Evolutionary conservation across 2,113 vertebrate species (phyloP), one percentile per base, ranked within the genome.

Genomic region (Panthera uncia): DNA sequence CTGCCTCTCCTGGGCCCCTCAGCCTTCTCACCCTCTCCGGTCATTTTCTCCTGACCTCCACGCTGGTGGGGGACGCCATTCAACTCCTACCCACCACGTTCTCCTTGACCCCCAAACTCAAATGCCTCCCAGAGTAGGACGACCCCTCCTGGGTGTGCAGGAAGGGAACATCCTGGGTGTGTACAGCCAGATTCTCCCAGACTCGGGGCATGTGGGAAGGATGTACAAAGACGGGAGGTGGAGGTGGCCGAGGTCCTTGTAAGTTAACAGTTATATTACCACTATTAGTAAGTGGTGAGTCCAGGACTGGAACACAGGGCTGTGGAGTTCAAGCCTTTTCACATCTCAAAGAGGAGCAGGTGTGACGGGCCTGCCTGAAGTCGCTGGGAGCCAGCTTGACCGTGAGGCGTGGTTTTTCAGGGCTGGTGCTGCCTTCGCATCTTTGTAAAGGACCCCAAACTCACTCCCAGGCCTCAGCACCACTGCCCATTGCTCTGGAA

Each of bases 11-110:
- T 2, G 48, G 15, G 57, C 4, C 1, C 52, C 7, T n/a, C 12
- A 3, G 3, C 21, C 38, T 57, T n/a, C 94, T 55, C 36, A 1
- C 23, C 0, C 12, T 1, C 41, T 3, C 23, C 0, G 1, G 5
- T 41, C 2, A 2, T 33, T 21, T 11, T 19, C 68, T 63, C 25
- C n/a, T 23, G 55, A 38, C 23, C 5, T 76, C 41, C 74, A 31
- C 1, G 4, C 41, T 31, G 41, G 41, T 7, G 14, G 74, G 27
- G 41, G 74, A 48, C 27, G 16, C 74, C 74, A 76, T 76, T 48
- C 74, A 38, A 55, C 18, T 31, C 23, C 71, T 55, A 31, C 7
- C 31, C 11, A 23, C 48, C 31, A 36, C 12, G 8, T 68, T n/a
- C 29, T 52, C 85, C 33, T 65, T 31, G 36, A 66, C 27, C 25